phyloP scores from a whole-genome alignment of 2,113 vertebrate genomes.

The Danio rerio region DNA sequence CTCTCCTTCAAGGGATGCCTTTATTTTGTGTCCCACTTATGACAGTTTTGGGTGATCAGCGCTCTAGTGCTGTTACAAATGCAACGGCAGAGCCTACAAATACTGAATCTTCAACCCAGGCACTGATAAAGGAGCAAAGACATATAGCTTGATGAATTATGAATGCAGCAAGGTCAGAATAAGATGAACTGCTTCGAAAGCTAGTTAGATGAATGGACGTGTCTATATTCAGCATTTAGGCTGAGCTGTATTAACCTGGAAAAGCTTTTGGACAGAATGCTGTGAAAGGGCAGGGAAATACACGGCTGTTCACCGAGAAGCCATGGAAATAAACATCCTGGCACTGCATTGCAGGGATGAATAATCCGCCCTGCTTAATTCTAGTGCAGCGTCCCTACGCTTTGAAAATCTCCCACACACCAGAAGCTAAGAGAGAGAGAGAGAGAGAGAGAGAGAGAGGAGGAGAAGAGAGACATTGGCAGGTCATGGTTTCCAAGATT shows the following conservation, averaged over 20 bases:
- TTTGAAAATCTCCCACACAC: conserved; percentile 54
- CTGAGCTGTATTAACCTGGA: conserved; percentile 29
- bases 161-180: conserved; percentile 71
- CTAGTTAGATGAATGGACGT: conserved; percentile 44
- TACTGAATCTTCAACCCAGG: conserved; percentile 63
- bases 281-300: conserved; percentile 38
- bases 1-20: conserved; percentile 73
- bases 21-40: conserved; percentile 72
- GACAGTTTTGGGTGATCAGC: conserved; percentile 34
- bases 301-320: conserved; percentile 36
- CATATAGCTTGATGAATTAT: conserved; percentile 66
- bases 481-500: conserved; percentile 6
- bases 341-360: conserved; percentile 51
- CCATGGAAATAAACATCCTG: conserved; percentile 40
- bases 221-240: conserved; percentile 56
- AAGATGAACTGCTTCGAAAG: conserved; percentile 58
- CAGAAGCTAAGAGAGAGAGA: conserved; percentile 7
- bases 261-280: conserved; percentile 19
- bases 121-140: conserved; percentile 57
- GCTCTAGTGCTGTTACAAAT: conserved; percentile 5
- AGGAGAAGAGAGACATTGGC: background rate
- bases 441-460: background rate
- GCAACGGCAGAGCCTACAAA: conserved; percentile 60
- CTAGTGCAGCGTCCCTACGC: conserved; percentile 35
- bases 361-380: conserved; percentile 50